phyloP scores from a whole-genome alignment of 1,140 invertebrate species.

The Meloidogyne floridensis region DNA sequence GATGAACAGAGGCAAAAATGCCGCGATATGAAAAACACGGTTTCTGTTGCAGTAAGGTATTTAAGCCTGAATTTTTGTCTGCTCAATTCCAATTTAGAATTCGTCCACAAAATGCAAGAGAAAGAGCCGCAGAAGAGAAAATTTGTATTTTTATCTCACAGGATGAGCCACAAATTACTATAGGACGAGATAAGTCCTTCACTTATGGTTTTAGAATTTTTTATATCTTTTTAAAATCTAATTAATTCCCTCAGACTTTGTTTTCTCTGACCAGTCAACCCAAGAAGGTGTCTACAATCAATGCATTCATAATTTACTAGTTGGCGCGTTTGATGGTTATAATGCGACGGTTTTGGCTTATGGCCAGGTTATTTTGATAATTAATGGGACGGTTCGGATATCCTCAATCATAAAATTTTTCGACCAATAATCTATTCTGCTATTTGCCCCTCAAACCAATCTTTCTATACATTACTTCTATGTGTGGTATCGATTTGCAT shows the following conservation, averaged over 20 bases:
- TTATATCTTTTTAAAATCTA: no score
- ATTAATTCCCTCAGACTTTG: slow-evolving; percentile 72
- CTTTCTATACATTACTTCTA: no score
- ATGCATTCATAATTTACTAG: slow-evolving; percentile 78
- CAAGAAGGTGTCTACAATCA: slow-evolving; percentile 79
- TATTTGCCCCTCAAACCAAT: no score
- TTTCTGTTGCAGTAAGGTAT: slow-evolving; percentile 6
- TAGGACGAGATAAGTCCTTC: slow-evolving; percentile 84
- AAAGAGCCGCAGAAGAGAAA: slow-evolving; percentile 90
- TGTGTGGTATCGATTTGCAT: no score
- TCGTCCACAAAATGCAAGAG: slow-evolving; percentile 85
- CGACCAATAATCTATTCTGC: no score
- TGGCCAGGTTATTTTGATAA: slow-evolving; percentile 67
- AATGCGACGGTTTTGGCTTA: slow-evolving; percentile 71
- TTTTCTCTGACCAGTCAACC: slow-evolving; percentile 74
- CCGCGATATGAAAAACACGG: background rate
- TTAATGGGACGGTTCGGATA: no score
- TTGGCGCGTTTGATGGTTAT: slow-evolving; percentile 69
- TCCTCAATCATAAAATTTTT: no score
- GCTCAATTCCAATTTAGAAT: slow-evolving; percentile 73
- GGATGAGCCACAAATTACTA: slow-evolving; percentile 79
- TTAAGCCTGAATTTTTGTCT: background rate
- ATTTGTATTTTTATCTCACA: slow-evolving; percentile 83
- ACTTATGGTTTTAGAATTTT: slow-evolving; percentile 71
- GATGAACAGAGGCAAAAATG: background rate